Percentiles rank a stretch among this genome's conserved stretches.
phyloP scores from a whole-genome alignment of 2,888 invertebrate species.

The Eremobia ochroleuca region DNA sequence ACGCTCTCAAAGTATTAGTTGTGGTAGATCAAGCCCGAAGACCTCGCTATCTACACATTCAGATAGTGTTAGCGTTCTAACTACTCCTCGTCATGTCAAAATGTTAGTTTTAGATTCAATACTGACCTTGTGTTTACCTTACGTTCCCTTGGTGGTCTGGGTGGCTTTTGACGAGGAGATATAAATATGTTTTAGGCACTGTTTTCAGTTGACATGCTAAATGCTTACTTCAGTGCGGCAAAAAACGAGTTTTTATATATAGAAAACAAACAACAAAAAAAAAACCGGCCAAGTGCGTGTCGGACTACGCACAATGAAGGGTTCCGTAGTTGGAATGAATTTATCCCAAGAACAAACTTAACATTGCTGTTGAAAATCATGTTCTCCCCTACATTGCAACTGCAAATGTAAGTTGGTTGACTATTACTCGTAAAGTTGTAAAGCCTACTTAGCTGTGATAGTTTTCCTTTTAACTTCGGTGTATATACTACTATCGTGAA shows the following conservation, averaged over 20 bases:
- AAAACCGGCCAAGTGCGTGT: too few relatives aligned
- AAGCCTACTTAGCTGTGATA: too few relatives aligned
- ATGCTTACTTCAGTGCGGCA: not conserved
- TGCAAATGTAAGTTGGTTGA: too few relatives aligned
- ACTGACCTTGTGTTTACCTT: constrained; percentile 11
- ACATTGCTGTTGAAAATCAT: too few relatives aligned
- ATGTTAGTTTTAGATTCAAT: constrained; percentile 14
- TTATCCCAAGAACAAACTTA: too few relatives aligned
- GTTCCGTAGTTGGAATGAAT: too few relatives aligned
- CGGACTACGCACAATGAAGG: too few relatives aligned
- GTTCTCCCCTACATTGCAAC: too few relatives aligned
- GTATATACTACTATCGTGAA: too few relatives aligned
- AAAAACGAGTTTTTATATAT: not conserved
- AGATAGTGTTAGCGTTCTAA: constrained; percentile 2
- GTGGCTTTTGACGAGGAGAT: not conserved
- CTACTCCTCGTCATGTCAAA: constrained; percentile 28
- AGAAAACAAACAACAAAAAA: too few relatives aligned
- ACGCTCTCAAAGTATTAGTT: constrained; percentile 26
- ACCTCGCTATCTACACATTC: not conserved
- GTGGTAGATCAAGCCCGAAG: constrained; percentile 51
- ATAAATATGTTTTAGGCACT: not conserved
- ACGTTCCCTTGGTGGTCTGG: not conserved
- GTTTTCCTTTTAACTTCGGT: too few relatives aligned
- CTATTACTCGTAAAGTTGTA: too few relatives aligned
- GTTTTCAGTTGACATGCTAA: not conserved